Conservation (phyloP, 2,797 vertebrate species). For the Eurystomus glaucurus region DNA sequence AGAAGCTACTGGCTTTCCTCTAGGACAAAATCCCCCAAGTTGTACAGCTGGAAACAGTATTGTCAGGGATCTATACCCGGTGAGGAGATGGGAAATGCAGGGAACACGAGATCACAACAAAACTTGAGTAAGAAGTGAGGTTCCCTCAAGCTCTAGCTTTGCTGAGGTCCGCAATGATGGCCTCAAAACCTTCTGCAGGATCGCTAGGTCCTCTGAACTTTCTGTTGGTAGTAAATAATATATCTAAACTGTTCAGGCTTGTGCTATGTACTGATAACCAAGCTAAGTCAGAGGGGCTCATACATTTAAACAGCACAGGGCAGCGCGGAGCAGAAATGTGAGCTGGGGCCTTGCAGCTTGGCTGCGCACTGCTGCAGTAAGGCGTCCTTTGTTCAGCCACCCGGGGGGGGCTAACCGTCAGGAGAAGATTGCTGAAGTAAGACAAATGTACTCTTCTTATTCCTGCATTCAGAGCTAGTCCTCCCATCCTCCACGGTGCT, state of each 20-base stretch:
- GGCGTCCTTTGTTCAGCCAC: neutral
- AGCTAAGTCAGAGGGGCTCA: neutral
- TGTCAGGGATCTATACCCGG: neutral
- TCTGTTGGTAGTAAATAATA: neutral
- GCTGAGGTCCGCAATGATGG: neutral
- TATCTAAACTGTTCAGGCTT: neutral
- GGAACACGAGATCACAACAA: neutral
- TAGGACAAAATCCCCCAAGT: neutral
- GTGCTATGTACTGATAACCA: neutral
- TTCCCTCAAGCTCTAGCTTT: neutral
- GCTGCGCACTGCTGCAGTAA: neutral
- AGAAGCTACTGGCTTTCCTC: neutral
- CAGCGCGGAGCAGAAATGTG: fast-evolving
- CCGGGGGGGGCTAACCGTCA: neutral
- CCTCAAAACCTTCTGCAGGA: neutral
- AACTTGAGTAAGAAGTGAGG: neutral
- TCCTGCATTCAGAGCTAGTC: neutral
- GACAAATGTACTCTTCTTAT: fast-evolving
- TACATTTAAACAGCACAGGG: neutral
- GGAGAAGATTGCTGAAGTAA: neutral
- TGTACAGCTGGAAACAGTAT: neutral
- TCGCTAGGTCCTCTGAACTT: neutral
- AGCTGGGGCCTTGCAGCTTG: neutral
- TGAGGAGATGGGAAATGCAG: neutral
- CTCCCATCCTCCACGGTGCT: neutral